Base-by-base conservation (phyloP, 2,113 vertebrate genomes). In the Malurus elegans region DNA sequence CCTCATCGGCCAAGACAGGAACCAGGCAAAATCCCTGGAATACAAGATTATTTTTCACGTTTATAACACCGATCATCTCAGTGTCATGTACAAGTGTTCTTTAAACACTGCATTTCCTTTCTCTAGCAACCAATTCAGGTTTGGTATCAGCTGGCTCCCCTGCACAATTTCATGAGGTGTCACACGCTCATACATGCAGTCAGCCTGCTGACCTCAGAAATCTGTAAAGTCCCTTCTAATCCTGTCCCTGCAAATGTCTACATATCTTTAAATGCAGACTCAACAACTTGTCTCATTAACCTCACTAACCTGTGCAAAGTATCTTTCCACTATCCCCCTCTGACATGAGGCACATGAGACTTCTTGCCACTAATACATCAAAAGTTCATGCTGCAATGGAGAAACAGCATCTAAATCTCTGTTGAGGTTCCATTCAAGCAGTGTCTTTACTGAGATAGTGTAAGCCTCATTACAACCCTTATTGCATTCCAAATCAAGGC, bases 141-240 rank as follows among this genome's bases (percentile, higher is more conserved):
- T 48, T 78, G 56, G 5, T 23, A 54, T 53, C 65, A 64, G 40
- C 31, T 2, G 0, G 13, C 23, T 84, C 10, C 31, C 26, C 38
- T 38, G 65, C 29, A 54, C 1, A 1, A 28, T 36, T 38, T 61
- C 57, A 18, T 13, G 47, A 81, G 10, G 11, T 36, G 60, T 76
- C 67, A 54, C 36, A 60, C 38, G 14, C 15, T 44, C 28, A 3
- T 1, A 34, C 12, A 36, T 0, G 1, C 1, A 8, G 42, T 18
- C 61, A 71, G 18, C 2, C 31, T 28, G 54, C 70, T 60, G 61
- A 72, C 32, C 61, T 51, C 0, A 0, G 29, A 73, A 69, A 91
- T 25, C 62, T 73, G 54, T 19, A 2, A 90, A 57, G 38, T 11
- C 15, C 40, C 18, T 76, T 78, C 54, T 38, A 69, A 86, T 31